A percentile compares a stretch with the other conserved stretches of the same genome.
phyloP scores from a whole-genome alignment of 2,797 vertebrate species.

The Lophotriccus pileatus region DNA sequence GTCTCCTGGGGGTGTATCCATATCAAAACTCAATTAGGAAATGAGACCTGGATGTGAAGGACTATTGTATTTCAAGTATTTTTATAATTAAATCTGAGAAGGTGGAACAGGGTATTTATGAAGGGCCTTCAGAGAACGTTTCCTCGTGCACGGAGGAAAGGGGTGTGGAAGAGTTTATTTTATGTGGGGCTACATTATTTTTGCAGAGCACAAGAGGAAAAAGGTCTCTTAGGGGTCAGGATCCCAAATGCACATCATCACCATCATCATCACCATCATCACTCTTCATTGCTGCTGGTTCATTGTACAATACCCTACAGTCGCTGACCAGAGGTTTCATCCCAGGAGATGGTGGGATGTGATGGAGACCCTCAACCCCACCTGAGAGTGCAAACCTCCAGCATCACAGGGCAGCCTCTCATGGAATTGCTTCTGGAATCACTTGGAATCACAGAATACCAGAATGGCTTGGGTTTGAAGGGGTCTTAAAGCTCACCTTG shows the following conservation, averaged over 20 bases:
- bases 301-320: accelerated
- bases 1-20: neutral
- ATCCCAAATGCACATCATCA: neutral
- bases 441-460: neutral
- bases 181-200: accelerated
- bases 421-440: neutral
- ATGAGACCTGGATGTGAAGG: neutral
- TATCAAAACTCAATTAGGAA: conserved; percentile 43
- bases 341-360: neutral
- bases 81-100: conserved; percentile 13
- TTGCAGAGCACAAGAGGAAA: neutral
- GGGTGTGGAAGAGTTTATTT: neutral
- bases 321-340: neutral
- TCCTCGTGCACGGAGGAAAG: neutral
- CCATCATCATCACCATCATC: accelerated
- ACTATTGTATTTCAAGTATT: conserved; percentile 22
- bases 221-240: neutral
- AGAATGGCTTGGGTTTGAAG: neutral
- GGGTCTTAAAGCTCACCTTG: accelerated
- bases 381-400: neutral
- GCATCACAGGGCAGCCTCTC: neutral
- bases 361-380: neutral
- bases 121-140: neutral
- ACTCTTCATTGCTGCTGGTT: neutral
- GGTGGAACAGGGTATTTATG: neutral